Conservation (phyloP, 1,140 invertebrate genomes). For the Leptoteleia sp. region DNA sequence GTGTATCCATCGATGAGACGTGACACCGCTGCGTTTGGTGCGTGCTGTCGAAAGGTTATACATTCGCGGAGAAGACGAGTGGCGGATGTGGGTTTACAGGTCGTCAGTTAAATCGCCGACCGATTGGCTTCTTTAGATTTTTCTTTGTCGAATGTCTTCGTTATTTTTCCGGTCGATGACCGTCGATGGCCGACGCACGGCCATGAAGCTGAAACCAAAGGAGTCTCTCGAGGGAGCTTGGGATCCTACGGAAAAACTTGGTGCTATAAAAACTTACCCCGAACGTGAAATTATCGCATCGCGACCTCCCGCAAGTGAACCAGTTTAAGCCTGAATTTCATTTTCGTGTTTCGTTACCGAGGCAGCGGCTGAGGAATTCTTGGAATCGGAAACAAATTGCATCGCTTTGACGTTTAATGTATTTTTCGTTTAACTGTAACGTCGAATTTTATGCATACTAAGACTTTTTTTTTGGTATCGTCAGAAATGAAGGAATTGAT, state of each 20-base stretch:
- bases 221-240: slow-evolving; percentile 53
- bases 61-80: slow-evolving; percentile 37
- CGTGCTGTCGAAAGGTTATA: slow-evolving; percentile 46
- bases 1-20: slow-evolving; percentile 2
- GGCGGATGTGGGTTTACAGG: slow-evolving; percentile 75
- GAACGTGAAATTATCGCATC: slow-evolving; percentile 69
- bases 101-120: slow-evolving; percentile 66
- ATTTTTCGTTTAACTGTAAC: slow-evolving; percentile 7
- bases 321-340: slow-evolving; percentile 60
- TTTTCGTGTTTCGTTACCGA: slow-evolving; percentile 23
- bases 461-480: background rate
- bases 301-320: slow-evolving; percentile 57
- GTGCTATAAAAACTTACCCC: slow-evolving; percentile 72
- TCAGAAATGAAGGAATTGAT: background rate
- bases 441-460: slow-evolving; percentile 12
- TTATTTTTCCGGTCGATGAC: slow-evolving; percentile 75
- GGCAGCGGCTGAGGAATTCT: slow-evolving; percentile 14
- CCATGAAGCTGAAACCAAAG: slow-evolving; percentile 49
- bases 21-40: slow-evolving; percentile 28
- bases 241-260: slow-evolving; percentile 70
- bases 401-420: background rate
- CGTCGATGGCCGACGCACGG: slow-evolving; percentile 63
- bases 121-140: slow-evolving; percentile 66
- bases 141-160: slow-evolving; percentile 66
- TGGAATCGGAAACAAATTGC: slow-evolving; percentile 24